A percentile compares a stretch with the other conserved stretches of the same genome.
phyloP scores from a whole-genome alignment of 2,113 vertebrate genomes.

The Prinia subflava region DNA sequence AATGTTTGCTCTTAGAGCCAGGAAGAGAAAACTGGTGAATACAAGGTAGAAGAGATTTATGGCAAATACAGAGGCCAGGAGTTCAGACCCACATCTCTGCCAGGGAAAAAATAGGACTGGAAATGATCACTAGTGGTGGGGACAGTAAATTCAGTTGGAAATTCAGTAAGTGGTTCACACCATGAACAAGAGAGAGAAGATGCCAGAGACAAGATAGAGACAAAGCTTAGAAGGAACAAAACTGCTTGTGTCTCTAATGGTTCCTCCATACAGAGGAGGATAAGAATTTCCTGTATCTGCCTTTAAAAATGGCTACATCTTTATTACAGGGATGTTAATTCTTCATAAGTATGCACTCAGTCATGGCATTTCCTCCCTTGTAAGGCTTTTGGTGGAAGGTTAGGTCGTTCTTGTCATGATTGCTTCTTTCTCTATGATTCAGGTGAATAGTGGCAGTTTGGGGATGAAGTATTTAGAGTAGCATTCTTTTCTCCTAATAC shows the following conservation, averaged over 20 bases:
- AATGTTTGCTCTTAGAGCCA: background rate
- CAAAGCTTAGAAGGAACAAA: background rate
- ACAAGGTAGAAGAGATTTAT: background rate
- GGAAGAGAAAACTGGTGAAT: background rate
- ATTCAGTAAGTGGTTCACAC: background rate
- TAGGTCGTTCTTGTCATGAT: background rate
- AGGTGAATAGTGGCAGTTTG: background rate
- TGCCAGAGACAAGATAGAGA: background rate
- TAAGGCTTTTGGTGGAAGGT: background rate
- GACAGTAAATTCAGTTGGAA: background rate
- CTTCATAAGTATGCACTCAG: background rate
- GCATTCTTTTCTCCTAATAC: background rate
- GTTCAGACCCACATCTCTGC: rapidly evolving
- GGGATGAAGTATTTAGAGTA: background rate
- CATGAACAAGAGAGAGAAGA: background rate
- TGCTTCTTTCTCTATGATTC: background rate
- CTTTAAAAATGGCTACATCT: background rate
- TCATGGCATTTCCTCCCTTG: background rate
- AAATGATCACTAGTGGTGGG: background rate
- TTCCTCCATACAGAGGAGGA: background rate
- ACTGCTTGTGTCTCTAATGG: background rate
- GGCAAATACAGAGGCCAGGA: background rate
- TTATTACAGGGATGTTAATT: background rate
- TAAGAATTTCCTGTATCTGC: background rate
- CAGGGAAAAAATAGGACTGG: background rate